Evolutionary conservation across 2,888 invertebrate species (phyloP).

Genomic region (Phorcus lineatus): DNA sequence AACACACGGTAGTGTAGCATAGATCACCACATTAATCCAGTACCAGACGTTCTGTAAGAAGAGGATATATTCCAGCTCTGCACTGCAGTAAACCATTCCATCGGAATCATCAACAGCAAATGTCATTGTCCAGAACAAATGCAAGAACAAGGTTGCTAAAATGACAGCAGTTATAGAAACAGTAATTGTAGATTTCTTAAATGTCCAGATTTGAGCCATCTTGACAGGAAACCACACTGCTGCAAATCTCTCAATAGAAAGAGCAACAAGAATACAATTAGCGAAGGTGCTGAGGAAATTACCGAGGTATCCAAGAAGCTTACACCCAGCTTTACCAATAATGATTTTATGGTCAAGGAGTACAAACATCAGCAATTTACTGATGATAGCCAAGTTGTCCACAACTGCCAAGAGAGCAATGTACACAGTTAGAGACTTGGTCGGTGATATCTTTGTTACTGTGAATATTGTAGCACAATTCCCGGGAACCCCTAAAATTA

Average conservation of each 20-base stretch:
- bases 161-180: neutral
- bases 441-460: slow-evolving; percentile 31
- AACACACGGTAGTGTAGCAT: slow-evolving; percentile 36
- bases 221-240: slow-evolving; percentile 27
- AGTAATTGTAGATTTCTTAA: slow-evolving; percentile 11
- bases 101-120: neutral
- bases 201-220: slow-evolving; percentile 19
- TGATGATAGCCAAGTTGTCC: slow-evolving; percentile 35
- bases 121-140: slow-evolving; percentile 20
- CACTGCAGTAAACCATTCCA: neutral
- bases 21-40: slow-evolving; percentile 38
- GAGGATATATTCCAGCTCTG: neutral
- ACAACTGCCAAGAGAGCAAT: slow-evolving; percentile 41
- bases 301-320: slow-evolving; percentile 25
- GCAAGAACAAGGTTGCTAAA: slow-evolving; percentile 1
- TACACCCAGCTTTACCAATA: slow-evolving; percentile 34
- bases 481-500: slow-evolving; percentile 34
- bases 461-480: slow-evolving; percentile 38
- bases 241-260: slow-evolving; percentile 36
- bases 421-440: slow-evolving; percentile 35
- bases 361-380: slow-evolving; percentile 34
- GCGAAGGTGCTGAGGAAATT: slow-evolving; percentile 33
- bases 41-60: slow-evolving; percentile 28
- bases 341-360: slow-evolving; percentile 25
- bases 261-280: slow-evolving; percentile 43